Evolutionary conservation across 2,797 vertebrate species (phyloP).

Genomic region (Tapera naevia): DNA sequence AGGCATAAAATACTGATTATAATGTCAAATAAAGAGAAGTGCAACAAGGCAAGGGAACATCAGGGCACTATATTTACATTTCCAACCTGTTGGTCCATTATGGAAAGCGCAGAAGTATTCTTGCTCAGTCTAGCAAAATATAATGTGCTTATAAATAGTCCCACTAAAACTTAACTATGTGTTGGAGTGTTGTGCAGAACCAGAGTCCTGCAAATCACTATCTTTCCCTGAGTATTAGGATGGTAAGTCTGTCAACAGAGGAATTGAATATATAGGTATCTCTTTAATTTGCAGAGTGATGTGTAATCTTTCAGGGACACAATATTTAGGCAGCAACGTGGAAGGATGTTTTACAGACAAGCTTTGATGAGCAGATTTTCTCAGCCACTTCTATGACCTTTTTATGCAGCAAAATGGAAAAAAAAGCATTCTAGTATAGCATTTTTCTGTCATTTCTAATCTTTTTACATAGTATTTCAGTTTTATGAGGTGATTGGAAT

Average conservation of each 20-base stretch:
- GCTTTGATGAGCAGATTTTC: not conserved
- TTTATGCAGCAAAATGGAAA: not conserved
- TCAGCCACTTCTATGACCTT: not conserved
- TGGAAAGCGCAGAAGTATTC: not conserved
- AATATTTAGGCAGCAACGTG: not conserved
- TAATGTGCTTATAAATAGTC: not conserved
- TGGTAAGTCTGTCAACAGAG: not conserved
- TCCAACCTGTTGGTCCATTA: not conserved
- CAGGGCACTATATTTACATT: not conserved
- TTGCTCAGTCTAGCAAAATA: not conserved
- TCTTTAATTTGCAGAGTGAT: not conserved
- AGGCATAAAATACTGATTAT: not conserved
- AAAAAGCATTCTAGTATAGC: not conserved
- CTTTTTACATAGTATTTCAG: not conserved
- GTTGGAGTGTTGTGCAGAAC: not conserved
- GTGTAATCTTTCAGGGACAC: not conserved
- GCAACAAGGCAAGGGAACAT: not conserved
- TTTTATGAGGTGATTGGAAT: not conserved
- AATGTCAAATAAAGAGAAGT: not conserved
- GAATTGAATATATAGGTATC: not conserved
- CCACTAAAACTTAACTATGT: not conserved
- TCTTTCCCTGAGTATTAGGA: not conserved
- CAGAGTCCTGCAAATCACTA: not conserved
- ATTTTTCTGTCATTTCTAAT: not conserved
- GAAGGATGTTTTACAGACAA: not conserved